A percentile compares a stretch with the other conserved stretches of the same genome.
phyloP scores from a whole-genome alignment of 2,888 invertebrate genomes.

The Rhimphoctona megacephalus region DNA sequence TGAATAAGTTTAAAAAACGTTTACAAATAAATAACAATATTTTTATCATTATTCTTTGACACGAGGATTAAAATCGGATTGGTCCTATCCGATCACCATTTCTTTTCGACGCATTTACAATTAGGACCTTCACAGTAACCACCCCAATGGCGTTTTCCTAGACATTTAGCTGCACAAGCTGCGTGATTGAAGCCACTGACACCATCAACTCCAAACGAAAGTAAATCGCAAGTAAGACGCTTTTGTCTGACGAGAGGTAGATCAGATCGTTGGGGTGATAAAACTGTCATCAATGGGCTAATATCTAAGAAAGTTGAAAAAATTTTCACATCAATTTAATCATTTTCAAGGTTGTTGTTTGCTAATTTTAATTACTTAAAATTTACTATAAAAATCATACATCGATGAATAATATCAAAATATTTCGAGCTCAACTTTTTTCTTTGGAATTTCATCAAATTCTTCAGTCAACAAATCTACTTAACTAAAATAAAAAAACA shows the following conservation, averaged over 20 bases:
- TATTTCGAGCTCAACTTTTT: too few relatives aligned
- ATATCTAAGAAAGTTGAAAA: slow-evolving; percentile 14
- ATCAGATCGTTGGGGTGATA: not conserved
- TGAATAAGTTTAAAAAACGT: not conserved
- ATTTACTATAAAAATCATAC: too few relatives aligned
- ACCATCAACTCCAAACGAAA: slow-evolving; percentile 53
- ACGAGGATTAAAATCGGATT: not conserved
- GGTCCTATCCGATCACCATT: slow-evolving; percentile 46
- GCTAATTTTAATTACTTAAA: too few relatives aligned
- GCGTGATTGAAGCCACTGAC: slow-evolving; percentile 60
- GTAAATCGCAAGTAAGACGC: slow-evolving; percentile 61
- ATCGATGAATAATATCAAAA: too few relatives aligned
- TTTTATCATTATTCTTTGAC: not conserved
- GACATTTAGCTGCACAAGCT: slow-evolving; percentile 62
- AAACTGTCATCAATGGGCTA: slow-evolving; percentile 6
- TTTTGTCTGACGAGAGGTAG: slow-evolving; percentile 51
- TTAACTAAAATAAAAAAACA: not conserved
- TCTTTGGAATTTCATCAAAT: too few relatives aligned
- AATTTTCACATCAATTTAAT: not conserved
- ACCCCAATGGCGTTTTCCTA: slow-evolving; percentile 46
- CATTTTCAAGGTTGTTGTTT: too few relatives aligned
- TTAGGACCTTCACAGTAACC: slow-evolving; percentile 57
- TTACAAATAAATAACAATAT: not conserved
- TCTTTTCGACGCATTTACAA: slow-evolving; percentile 56
- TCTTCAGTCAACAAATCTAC: too few relatives aligned